Percentiles rank a stretch among this genome's conserved stretches.
Evolutionary conservation across 1,140 invertebrate species (phyloP).

Genomic region (Drosophila kikkawai): DNA sequence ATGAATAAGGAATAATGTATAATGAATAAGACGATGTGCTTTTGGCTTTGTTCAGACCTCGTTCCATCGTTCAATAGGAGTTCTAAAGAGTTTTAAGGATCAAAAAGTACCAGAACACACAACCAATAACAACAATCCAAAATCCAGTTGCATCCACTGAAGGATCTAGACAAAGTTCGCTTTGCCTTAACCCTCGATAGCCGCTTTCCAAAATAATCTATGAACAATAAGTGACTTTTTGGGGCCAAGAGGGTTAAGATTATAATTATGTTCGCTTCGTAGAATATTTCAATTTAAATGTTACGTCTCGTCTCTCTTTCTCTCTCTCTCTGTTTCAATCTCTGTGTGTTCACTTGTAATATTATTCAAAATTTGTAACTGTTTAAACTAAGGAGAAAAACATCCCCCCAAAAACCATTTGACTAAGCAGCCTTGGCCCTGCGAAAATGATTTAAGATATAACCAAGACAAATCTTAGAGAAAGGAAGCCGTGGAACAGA

Average conservation of each 20-base stretch:
- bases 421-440: conserved; percentile 36
- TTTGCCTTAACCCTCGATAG: conserved; percentile 4
- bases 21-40: conserved; percentile 18
- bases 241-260: background rate
- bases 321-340: background rate
- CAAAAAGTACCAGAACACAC: background rate
- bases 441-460: conserved; percentile 26
- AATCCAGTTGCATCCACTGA: background rate
- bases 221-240: background rate
- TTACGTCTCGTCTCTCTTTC: background rate
- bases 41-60: conserved; percentile 45
- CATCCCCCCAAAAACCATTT: background rate
- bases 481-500: conserved; percentile 30
- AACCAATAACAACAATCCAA: background rate
- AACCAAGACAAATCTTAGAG: conserved; percentile 49
- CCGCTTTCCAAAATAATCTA: background rate
- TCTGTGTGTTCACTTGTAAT: background rate
- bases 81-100: conserved; percentile 13
- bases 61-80: conserved; percentile 32
- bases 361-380: conserved; percentile 12
- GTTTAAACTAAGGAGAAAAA: background rate
- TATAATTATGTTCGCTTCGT: conserved; percentile 6
- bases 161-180: conserved; percentile 6
- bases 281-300: conserved; percentile 5
- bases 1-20: conserved; percentile 3